phyloP scores from a whole-genome alignment of 2,113 vertebrate species.

The Herpetotheres cachinnans region DNA sequence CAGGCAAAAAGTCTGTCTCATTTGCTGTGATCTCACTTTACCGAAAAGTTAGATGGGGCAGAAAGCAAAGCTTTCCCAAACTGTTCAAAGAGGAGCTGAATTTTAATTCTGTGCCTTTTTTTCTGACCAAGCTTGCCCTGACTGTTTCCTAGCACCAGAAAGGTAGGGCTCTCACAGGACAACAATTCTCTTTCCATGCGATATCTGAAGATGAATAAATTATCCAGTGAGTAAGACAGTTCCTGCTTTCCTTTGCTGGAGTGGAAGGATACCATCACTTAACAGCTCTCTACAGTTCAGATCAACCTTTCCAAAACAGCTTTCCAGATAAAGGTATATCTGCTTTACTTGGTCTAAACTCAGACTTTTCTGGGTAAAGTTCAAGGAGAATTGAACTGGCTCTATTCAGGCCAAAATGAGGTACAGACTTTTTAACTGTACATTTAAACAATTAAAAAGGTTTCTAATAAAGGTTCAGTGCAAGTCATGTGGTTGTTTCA shows the following conservation, averaged over 20 bases:
- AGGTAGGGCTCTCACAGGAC: neutral
- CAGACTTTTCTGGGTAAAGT: neutral
- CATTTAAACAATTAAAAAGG: slow-evolving; percentile 56
- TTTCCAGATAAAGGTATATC: neutral
- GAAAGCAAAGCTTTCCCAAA: neutral
- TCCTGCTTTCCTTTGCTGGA: neutral
- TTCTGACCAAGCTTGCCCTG: neutral
- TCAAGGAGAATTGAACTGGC: neutral
- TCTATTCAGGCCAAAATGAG: neutral
- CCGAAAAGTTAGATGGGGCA: neutral
- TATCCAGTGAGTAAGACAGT: neutral
- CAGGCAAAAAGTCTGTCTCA: neutral
- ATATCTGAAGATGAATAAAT: neutral
- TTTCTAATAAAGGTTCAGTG: slow-evolving; percentile 35
- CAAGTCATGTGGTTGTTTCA: slow-evolving; percentile 48
- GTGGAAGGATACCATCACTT: neutral
- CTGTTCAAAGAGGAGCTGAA: neutral
- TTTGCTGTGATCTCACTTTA: neutral
- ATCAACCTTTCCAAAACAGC: neutral
- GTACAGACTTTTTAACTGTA: neutral
- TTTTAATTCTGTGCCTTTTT: neutral
- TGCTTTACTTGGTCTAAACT: neutral
- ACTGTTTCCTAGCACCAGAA: neutral
- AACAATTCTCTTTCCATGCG: neutral
- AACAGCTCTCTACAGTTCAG: neutral